Percentiles rank a stretch among this genome's conserved stretches.
These are phyloP conservation scores for Odocoileus hemionus DNA, from an alignment of 2,113 vertebrate species.

Conservation along the genomic window DNA sequence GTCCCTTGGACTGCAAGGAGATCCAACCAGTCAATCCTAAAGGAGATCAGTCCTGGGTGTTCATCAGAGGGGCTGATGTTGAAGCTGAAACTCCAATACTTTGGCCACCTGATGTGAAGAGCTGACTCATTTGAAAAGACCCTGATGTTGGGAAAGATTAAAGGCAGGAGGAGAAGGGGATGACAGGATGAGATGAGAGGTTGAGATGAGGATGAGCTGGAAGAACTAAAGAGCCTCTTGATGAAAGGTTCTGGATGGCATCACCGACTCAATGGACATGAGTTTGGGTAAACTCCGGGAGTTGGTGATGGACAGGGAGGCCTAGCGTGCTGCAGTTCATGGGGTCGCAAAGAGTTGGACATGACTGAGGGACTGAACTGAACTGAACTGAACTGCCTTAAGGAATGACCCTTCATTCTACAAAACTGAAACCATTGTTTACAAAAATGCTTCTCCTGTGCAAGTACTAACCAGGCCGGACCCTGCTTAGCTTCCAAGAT, in stretches of 20 bases:
- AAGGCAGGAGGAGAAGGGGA: neutral
- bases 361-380: neutral
- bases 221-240: too few relatives aligned
- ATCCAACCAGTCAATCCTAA: neutral
- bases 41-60: neutral
- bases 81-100: neutral
- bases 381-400: neutral
- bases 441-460: neutral
- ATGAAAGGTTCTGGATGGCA: neutral
- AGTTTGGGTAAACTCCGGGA: neutral
- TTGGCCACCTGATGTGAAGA: neutral
- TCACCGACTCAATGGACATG: neutral
- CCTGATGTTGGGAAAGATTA: neutral
- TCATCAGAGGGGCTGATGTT: neutral
- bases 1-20: neutral
- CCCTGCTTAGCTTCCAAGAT: neutral
- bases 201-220: too few relatives aligned
- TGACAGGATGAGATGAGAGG: neutral
- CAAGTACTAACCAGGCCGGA: neutral
- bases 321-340: accelerated
- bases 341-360: accelerated
- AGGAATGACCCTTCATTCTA: neutral
- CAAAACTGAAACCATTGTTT: neutral
- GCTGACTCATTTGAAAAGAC: neutral
- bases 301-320: neutral